Evolutionary conservation across 2,797 vertebrate genomes (phyloP).

Genomic region (Tiaroga cobitis): DNA sequence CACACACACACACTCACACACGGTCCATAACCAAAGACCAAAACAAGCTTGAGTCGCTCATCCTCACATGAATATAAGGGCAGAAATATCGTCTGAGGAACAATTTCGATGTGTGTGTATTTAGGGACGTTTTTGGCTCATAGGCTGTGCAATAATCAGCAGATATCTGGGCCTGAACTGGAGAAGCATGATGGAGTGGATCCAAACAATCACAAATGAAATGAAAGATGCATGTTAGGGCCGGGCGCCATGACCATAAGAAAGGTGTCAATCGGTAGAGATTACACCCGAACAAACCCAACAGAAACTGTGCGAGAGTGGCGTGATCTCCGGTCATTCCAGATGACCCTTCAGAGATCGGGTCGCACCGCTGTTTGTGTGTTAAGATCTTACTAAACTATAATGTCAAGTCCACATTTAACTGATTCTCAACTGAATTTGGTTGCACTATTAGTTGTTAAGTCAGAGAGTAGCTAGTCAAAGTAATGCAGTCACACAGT

Average conservation of each 20-base stretch:
- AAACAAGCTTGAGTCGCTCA: conserved; percentile 54
- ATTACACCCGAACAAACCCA: accelerated
- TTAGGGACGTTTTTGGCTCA: conserved; percentile 31
- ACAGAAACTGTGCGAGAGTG: not conserved
- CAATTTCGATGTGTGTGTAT: conserved; percentile 53
- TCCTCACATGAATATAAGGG: conserved; percentile 61
- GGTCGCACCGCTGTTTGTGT: not conserved
- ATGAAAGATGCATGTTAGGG: conserved; percentile 18
- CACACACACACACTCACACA: conserved; percentile 20
- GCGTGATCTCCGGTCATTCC: not conserved
- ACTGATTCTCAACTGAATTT: not conserved
- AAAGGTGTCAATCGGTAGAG: not conserved
- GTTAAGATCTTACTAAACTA: not conserved
- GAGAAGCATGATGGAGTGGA: conserved; percentile 38
- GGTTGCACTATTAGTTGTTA: not conserved
- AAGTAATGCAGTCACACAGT: not conserved
- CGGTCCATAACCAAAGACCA: conserved; percentile 38
- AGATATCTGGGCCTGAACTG: conserved; percentile 48
- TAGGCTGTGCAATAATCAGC: conserved; percentile 51
- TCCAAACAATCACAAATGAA: conserved; percentile 44
- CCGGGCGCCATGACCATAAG: conserved; percentile 5
- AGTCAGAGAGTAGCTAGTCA: too few relatives aligned
- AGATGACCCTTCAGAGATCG: too few relatives aligned
- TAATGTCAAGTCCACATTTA: not conserved
- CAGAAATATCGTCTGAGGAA: conserved; percentile 62